Evolutionary conservation across 2,113 vertebrate species (phyloP).

Genomic region (Xiphias gladius): DNA sequence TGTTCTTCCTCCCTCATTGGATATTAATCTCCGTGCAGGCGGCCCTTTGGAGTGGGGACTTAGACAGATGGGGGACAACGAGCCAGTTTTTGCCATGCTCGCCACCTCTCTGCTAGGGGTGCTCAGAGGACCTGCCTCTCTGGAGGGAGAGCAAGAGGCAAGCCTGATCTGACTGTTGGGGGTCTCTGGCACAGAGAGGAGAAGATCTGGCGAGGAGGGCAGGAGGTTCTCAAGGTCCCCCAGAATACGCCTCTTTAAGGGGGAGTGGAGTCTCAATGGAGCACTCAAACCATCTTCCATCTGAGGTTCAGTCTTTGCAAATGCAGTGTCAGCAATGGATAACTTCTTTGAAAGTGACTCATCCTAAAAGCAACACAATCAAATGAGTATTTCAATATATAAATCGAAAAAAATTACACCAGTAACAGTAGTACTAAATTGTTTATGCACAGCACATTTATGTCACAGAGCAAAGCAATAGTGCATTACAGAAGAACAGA

Average conservation of each 20-base stretch:
- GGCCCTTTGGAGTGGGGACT: constrained; percentile 62
- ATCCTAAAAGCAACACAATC: constrained; percentile 45
- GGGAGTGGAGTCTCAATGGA: constrained; percentile 23
- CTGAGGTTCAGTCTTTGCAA: constrained; percentile 33
- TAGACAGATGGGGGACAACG: constrained; percentile 72
- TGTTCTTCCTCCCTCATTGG: constrained; percentile 9
- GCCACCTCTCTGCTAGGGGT: neutral
- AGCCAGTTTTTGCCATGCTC: neutral
- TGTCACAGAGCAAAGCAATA: neutral
- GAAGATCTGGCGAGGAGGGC: constrained; percentile 65
- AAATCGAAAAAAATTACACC: neutral
- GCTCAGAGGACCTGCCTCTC: neutral
- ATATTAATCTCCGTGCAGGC: constrained; percentile 27
- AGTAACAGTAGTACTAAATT: neutral
- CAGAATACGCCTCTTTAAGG: constrained; percentile 55
- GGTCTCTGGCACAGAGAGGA: constrained; percentile 81
- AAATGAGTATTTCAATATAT: neutral
- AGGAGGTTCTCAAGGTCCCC: constrained; percentile 69
- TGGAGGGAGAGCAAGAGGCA: neutral
- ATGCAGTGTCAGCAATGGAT: neutral
- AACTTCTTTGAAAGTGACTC: constrained; percentile 32
- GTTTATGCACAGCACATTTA: neutral
- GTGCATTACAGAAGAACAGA: neutral
- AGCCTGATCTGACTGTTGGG: constrained; percentile 77
- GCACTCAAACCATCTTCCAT: constrained; percentile 30